phyloP scores from a whole-genome alignment of 2,888 invertebrate species.

The Dexiosoma caninum region DNA sequence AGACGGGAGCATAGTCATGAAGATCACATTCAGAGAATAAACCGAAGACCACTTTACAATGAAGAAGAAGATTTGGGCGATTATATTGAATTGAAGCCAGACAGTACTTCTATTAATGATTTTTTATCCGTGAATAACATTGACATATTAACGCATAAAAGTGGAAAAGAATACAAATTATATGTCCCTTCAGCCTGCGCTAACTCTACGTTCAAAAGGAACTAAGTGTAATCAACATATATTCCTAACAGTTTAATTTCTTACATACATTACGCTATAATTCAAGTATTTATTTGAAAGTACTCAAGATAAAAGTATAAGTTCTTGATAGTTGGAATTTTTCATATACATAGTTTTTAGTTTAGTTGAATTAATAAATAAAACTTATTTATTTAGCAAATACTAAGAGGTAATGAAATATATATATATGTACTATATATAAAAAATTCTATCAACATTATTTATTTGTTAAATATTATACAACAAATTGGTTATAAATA shows the following conservation, averaged over 20 bases:
- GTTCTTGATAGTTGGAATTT: not conserved
- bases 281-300: too few species aligned
- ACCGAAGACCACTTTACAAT: conserved; percentile 74
- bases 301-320: not conserved
- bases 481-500: too few species aligned
- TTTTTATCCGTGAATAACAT: conserved; percentile 72
- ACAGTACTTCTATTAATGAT: conserved; percentile 73
- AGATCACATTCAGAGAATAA: conserved; percentile 74
- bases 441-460: too few species aligned
- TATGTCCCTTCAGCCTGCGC: conserved; percentile 70
- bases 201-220: conserved; percentile 21
- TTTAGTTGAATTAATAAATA: not conserved
- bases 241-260: not conserved
- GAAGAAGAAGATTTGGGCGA: conserved; percentile 76
- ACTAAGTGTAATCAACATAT: conserved; percentile 8
- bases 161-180: conserved; percentile 74
- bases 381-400: too few species aligned
- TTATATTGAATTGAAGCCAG: conserved; percentile 75
- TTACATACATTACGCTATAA: not conserved
- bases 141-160: conserved; percentile 72
- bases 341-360: not conserved
- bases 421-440: too few species aligned
- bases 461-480: too few species aligned
- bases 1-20: conserved; percentile 75
- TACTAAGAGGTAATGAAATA: too few species aligned